These are phyloP conservation scores for Zootoca vivipara DNA, from an alignment of 2,113 vertebrate species.

Conservation along the genomic window DNA sequence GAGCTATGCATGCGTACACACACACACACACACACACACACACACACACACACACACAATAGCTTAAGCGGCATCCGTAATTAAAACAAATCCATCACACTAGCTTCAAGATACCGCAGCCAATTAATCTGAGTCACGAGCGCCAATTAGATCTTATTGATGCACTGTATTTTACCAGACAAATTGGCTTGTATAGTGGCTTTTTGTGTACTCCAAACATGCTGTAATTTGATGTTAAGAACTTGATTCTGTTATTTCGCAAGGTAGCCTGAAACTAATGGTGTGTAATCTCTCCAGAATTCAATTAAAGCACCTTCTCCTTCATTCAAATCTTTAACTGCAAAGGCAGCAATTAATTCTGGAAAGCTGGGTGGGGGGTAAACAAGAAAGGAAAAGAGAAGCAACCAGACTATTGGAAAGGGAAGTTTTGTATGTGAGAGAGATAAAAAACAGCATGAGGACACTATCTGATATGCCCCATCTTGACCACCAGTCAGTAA, in stretches of 20 bases:
- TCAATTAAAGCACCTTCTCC: slow-evolving; percentile 25
- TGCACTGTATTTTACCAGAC: slow-evolving; percentile 18
- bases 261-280: slow-evolving; percentile 20
- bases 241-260: slow-evolving; percentile 25
- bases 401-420: not conserved
- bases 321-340: slow-evolving; percentile 27
- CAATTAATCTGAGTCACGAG: slow-evolving; percentile 30
- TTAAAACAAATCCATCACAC: slow-evolving; percentile 29
- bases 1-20: not conserved
- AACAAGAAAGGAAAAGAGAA: slow-evolving; percentile 2
- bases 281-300: slow-evolving; percentile 30
- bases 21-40: not conserved
- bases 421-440: not conserved
- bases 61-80: slow-evolving; percentile 3
- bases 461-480: not conserved
- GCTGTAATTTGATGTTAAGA: slow-evolving; percentile 33
- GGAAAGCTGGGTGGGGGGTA: not conserved
- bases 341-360: slow-evolving; percentile 25
- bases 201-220: slow-evolving; percentile 31
- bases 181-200: slow-evolving; percentile 21
- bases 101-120: not conserved
- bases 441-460: not conserved
- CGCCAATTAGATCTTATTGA: slow-evolving; percentile 35
- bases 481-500: not conserved
- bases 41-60: not conserved